Base-by-base conservation (phyloP, 2,113 vertebrate species). In the Callorhinus ursinus region DNA sequence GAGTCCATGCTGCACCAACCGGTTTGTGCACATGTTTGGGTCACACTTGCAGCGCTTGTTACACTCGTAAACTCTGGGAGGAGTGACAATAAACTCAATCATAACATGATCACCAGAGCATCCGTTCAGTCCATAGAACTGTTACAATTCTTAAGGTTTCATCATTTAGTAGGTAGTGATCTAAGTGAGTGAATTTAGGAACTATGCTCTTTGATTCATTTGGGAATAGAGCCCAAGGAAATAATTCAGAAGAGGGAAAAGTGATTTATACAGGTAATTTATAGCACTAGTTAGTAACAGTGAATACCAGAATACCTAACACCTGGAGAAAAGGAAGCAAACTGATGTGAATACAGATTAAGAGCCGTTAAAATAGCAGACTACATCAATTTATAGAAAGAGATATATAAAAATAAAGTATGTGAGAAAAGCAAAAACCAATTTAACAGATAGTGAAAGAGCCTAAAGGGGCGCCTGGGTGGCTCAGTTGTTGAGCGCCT, bases 11-110 rank as follows among this genome's bases (percentile, higher is more conserved):
- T 99, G 99, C 2, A 99, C 99, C 98, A 99, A 86, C 3, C 99
- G 99, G 95, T 99, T 99, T 63, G 99, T 99, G 98, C 99, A 99
- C 99, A 99, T 99, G 98, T 99, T 99, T 16, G 87, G 1, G 85
- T 99, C 99, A 97, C 99, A 99, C 77, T 99, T 99, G 97, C 99
- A 99, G 88, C 99, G 98, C 97, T 99, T 99, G 98, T 99, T 99
- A 94, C 99, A 99, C 97, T 99, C 99, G 0, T 99, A 99, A 33
- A 99, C 99, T 10, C 99, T 99, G 97, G 0, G 33, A 83, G 2
- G 33, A 86, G 51, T 49, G 11, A 92, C 67, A 96, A 81, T 61
- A 95, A 79, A 95, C 90, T 86, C 71, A 83, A 76, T 72, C 83
- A 84, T 39, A 51, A 96, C 5, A 71, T 6, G 31, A 93, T 65